Conservation (phyloP, 2,797 vertebrate species). For the Calcarius lapponicus region DNA sequence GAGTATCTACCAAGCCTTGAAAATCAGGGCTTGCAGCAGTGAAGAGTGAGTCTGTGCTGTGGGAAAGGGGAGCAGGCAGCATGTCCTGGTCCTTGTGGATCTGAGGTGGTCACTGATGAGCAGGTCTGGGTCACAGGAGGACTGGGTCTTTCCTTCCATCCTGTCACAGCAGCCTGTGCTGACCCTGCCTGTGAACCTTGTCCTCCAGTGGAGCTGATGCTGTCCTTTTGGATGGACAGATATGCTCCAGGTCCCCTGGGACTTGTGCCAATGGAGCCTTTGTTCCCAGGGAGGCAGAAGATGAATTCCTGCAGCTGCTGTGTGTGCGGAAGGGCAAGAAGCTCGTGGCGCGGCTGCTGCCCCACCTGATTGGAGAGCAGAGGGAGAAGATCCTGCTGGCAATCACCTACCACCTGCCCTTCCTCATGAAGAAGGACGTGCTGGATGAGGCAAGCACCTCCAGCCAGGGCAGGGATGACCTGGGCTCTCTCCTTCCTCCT, state of each 20-base stretch:
- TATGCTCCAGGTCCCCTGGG: not conserved
- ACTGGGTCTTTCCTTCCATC: not conserved
- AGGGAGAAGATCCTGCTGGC: constrained; percentile 78
- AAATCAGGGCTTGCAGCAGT: constrained; percentile 73
- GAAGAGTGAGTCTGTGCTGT: constrained; percentile 73
- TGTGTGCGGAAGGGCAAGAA: constrained; percentile 90
- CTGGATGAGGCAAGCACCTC: constrained; percentile 76
- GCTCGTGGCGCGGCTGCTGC: constrained; percentile 84
- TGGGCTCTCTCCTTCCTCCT: not conserved
- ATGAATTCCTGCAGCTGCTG: constrained; percentile 88
- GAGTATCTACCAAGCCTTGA: constrained; percentile 80
- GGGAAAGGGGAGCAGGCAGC: not conserved
- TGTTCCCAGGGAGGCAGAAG: constrained; percentile 79
- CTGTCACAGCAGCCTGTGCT: not conserved
- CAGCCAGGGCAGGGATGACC: not conserved
- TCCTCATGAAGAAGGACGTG: constrained; percentile 85
- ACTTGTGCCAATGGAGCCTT: not conserved
- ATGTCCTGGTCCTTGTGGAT: rapidly evolving
- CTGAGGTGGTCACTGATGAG: not conserved
- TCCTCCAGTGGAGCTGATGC: not conserved
- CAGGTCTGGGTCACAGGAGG: not conserved
- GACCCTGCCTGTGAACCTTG: rapidly evolving
- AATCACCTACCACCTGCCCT: constrained; percentile 82
- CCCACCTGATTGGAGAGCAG: constrained; percentile 79
- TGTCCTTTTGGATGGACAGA: not conserved